Evolutionary conservation across 2,113 vertebrate genomes (phyloP).

Genomic region (Herpetotheres cachinnans): DNA sequence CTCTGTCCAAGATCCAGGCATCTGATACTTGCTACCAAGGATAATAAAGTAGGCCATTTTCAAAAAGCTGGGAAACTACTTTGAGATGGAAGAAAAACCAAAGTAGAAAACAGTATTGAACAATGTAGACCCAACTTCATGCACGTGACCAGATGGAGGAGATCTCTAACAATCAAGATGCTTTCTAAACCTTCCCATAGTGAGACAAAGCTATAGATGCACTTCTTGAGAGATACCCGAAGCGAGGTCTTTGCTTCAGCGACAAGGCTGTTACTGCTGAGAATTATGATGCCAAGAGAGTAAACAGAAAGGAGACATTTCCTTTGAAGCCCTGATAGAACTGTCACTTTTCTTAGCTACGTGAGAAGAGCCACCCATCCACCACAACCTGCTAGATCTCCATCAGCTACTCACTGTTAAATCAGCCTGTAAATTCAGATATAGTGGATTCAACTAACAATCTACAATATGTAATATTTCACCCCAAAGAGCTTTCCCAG

Average conservation of each 20-base stretch:
- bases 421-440: background rate
- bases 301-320: background rate
- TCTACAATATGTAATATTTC: rapidly evolving
- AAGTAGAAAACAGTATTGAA: background rate
- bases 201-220: background rate
- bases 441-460: background rate
- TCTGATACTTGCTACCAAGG: background rate
- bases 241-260: background rate
- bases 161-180: background rate
- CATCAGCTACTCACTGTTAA: background rate
- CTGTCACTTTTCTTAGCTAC: background rate
- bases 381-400: background rate
- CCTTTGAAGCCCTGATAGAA: background rate
- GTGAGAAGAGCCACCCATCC: background rate
- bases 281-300: background rate
- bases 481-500: background rate
- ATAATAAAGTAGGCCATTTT: background rate
- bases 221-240: background rate
- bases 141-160: background rate
- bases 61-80: background rate
- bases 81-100: background rate
- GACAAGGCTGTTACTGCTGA: background rate
- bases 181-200: background rate
- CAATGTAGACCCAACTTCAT: background rate
- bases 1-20: background rate